These are phyloP conservation scores for Crepidodera aurea DNA, from an alignment of 2,888 invertebrate species.

Conservation along the genomic window DNA sequence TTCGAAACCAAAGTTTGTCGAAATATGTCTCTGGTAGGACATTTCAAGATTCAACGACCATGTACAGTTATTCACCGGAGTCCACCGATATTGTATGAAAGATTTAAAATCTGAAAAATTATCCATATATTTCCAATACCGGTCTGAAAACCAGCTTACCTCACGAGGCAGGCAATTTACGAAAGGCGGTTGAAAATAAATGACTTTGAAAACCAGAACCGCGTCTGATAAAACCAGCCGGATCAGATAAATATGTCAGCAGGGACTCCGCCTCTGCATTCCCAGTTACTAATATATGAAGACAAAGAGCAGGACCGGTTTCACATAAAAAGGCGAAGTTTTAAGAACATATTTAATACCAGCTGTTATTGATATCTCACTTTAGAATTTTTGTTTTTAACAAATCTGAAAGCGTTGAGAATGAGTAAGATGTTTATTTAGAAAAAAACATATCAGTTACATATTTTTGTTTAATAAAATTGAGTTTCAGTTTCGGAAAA, in stretches of 20 bases:
- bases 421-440: too few species aligned
- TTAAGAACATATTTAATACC: too few species aligned
- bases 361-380: too few species aligned
- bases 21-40: too few species aligned
- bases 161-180: slow-evolving; percentile 55
- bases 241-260: slow-evolving; percentile 62
- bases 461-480: too few species aligned
- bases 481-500: too few species aligned
- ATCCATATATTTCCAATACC: slow-evolving; percentile 15
- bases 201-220: slow-evolving; percentile 55
- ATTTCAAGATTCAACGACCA: too few species aligned
- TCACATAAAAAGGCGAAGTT: too few species aligned
- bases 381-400: too few species aligned
- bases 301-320: slow-evolving; percentile 3
- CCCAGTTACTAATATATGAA: slow-evolving; percentile 51
- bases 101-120: slow-evolving; percentile 3
- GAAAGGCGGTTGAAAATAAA: slow-evolving; percentile 55
- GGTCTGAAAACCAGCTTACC: slow-evolving; percentile 20
- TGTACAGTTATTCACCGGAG: neutral
- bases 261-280: slow-evolving; percentile 55
- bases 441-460: too few species aligned
- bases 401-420: too few species aligned
- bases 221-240: slow-evolving; percentile 57
- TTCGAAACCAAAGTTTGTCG: too few species aligned
- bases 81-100: neutral